These are phyloP conservation scores for Danio tinwini DNA, from an alignment of 2,797 vertebrate species.

Conservation along the genomic window DNA sequence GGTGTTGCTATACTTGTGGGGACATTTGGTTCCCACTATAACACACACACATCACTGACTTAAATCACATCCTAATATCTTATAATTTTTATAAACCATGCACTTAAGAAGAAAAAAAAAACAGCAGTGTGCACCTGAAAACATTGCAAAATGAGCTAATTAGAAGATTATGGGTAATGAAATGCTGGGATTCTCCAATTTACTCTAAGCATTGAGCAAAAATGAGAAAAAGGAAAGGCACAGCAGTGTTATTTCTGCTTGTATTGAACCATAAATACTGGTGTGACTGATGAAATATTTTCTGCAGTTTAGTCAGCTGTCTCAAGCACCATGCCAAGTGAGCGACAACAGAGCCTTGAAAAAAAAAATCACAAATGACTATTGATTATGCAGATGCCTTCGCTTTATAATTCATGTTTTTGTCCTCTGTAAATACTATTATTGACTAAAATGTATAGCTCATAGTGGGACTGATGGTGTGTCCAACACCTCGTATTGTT, in stretches of 20 bases:
- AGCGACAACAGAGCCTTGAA: too few relatives aligned
- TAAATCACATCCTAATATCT: constrained; percentile 17
- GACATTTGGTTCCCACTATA: too few relatives aligned
- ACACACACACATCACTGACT: neutral
- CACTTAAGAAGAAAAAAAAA: neutral
- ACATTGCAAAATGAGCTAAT: constrained; percentile 14
- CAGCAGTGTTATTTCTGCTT: neutral
- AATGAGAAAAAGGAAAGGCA: neutral
- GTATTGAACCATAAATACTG: neutral
- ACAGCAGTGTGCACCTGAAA: neutral
- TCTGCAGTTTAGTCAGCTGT: neutral
- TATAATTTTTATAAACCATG: constrained; percentile 19
- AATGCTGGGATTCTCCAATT: neutral
- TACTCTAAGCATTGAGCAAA: neutral
- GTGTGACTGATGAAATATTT: neutral
- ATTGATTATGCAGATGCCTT: too few relatives aligned
- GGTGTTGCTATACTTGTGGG: too few relatives aligned
- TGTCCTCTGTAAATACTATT: too few relatives aligned
- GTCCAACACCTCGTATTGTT: too few relatives aligned
- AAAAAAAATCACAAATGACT: too few relatives aligned
- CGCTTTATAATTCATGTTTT: too few relatives aligned
- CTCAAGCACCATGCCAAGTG: too few relatives aligned
- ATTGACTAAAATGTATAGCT: too few relatives aligned
- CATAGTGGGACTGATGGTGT: too few relatives aligned
- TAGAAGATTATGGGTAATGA: constrained; percentile 17